phyloP scores from a whole-genome alignment of 2,797 vertebrate species.

The Sarcoramphus papa region DNA sequence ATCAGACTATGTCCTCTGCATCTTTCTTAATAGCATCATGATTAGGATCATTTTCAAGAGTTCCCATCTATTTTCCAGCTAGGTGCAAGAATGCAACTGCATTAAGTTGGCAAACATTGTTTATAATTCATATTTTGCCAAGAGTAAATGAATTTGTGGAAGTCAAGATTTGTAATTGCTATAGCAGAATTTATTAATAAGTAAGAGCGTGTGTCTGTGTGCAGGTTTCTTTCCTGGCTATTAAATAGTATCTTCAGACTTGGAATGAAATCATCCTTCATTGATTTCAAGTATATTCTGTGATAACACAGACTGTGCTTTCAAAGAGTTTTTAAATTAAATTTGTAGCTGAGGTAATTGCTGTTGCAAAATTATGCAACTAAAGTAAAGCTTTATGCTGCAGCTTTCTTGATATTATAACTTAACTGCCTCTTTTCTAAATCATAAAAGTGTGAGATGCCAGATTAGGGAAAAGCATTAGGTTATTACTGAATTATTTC shows the following conservation, averaged over 20 bases:
- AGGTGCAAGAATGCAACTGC: constrained; percentile 42
- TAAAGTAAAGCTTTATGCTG: constrained; percentile 52
- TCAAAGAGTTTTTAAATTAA: constrained; percentile 77
- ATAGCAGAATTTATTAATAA: constrained; percentile 66
- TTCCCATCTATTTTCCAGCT: constrained; percentile 58
- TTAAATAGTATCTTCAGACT: constrained; percentile 69
- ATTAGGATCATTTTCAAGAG: constrained; percentile 69
- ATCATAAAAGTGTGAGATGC: constrained; percentile 33
- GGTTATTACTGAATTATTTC: constrained; percentile 18
- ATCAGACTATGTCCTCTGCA: constrained; percentile 38
- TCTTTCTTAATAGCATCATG: constrained; percentile 65
- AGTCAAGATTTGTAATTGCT: constrained; percentile 60
- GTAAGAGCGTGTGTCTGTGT: background rate
- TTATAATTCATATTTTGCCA: constrained; percentile 64
- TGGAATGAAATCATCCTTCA: constrained; percentile 72
- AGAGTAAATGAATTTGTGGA: constrained; percentile 58
- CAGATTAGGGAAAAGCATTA: constrained; percentile 26
- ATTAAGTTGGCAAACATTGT: constrained; percentile 63
- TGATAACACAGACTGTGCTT: constrained; percentile 61
- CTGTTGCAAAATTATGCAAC: constrained; percentile 68
- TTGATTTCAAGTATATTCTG: constrained; percentile 74
- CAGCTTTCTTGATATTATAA: constrained; percentile 63
- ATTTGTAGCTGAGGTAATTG: constrained; percentile 74
- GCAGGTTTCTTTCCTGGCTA: constrained; percentile 37
- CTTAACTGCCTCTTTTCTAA: constrained; percentile 68